phyloP scores from a whole-genome alignment of 2,113 vertebrate genomes.

The Aspiorhynchus laticeps region DNA sequence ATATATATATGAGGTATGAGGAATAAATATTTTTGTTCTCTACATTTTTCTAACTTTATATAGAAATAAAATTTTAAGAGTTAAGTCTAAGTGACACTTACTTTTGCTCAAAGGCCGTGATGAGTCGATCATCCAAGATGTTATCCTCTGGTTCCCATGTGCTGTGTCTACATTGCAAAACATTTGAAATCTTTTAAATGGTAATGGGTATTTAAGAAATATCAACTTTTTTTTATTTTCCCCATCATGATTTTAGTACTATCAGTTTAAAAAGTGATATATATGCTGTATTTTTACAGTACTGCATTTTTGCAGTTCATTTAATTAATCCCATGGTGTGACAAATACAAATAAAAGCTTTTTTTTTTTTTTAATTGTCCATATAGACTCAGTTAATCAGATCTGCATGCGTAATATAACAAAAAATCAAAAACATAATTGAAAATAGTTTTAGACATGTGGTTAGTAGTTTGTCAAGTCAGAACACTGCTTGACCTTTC shows the following conservation, averaged over 20 bases:
- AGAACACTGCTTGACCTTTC: neutral
- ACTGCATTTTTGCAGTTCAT: neutral
- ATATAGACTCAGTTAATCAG: neutral
- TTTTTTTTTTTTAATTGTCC: rapidly evolving
- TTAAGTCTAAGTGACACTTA: slow-evolving; percentile 68
- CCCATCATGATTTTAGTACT: neutral
- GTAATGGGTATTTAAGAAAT: neutral
- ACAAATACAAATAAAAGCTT: neutral
- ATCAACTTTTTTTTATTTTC: neutral
- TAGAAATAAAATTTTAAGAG: neutral
- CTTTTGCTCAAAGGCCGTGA: slow-evolving; percentile 95
- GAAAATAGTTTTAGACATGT: neutral
- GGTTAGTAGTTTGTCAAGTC: neutral
- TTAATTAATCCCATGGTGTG: neutral
- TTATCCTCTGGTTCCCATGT: slow-evolving; percentile 99
- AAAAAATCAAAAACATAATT: neutral
- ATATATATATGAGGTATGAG: neutral
- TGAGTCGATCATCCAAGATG: slow-evolving; percentile 94
- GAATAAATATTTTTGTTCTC: neutral
- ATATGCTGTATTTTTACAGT: neutral
- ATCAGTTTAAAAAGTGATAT: neutral
- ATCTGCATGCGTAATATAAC: neutral
- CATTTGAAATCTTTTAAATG: neutral
- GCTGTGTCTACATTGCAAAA: slow-evolving; percentile 83
- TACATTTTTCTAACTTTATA: neutral